Conservation (phyloP, 2,888 invertebrate species). For the Lamellibrachia satsuma region DNA sequence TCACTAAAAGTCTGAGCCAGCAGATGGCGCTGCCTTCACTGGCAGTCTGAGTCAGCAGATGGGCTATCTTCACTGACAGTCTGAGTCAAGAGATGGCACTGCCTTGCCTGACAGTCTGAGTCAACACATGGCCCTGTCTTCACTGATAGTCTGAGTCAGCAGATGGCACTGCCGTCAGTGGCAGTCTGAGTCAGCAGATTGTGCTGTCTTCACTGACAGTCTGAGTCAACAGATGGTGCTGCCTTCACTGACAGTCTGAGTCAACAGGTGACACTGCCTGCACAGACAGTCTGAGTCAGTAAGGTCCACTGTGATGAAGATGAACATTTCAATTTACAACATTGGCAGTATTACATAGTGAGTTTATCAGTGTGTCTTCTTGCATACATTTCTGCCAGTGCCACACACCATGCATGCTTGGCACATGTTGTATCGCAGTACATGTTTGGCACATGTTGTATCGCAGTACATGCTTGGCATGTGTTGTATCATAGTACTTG, state of each 20-base stretch:
- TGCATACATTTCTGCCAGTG: neutral
- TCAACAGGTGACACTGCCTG: neutral
- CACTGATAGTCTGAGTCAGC: neutral
- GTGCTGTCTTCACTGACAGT: neutral
- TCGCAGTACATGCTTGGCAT: no score
- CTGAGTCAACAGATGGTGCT: neutral
- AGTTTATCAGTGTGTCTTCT: neutral
- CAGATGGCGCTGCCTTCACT: neutral
- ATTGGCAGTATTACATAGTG: conserved; percentile 1
- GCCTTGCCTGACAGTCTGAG: no score
- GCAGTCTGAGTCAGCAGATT: neutral
- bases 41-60: neutral
- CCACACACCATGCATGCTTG: neutral
- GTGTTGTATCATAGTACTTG: no score
- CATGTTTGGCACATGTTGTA: no score
- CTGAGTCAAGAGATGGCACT: no score
- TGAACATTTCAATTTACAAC: neutral
- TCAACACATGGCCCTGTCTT: neutral
- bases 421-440: neutral
- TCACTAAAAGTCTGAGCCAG: neutral
- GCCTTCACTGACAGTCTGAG: neutral
- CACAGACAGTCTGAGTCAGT: neutral
- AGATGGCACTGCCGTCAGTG: neutral
- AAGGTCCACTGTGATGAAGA: neutral
- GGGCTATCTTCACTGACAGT: neutral